Base-by-base conservation (phyloP, 37 sponge, comb jelly and placozoan species). In the Lycopodina hypogea region DNA sequence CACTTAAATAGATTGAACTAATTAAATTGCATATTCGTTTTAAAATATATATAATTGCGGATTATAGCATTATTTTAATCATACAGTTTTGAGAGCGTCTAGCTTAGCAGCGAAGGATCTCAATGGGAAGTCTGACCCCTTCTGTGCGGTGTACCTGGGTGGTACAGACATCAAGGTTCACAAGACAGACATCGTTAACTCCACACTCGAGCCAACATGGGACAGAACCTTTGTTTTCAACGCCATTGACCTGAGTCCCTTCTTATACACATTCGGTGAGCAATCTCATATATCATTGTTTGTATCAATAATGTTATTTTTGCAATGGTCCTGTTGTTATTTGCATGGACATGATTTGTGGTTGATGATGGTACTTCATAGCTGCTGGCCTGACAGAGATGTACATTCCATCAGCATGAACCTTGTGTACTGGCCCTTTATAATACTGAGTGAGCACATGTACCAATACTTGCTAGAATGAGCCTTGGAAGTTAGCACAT, bases 141-240 rank as follows among this genome's bases (percentile, higher is more conserved):
- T 90, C 88, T 94, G 95, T 50, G 33, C 69, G 15, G 45, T 94
- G 42, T 33, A 65, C 45, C 59, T 94, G 30, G 78, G 78, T 21
- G n/a, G 32, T 0, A 64, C 58, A 17, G 68, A 74, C 28, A 56
- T 66, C 51, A 58, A 52, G 53, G 35, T 64, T 22, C 62, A 55
- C 37, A 81, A 69, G 78, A 94, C 95, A 60, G 80, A 83, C 51
- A 62, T 78, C 30, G 41, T 36, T 28, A 36, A 14, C 3, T 63
- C 72, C 2, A 94, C 91, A 1, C 80, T 90, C 41, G 57, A 90
- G 1, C 95, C 95, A 35, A 76, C 67, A 28, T 94, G 95, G 95
- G 77, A 79, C 26, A 71, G 90, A 45, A 55, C 71, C 32, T 81
- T 90, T 57, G 28, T 52, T 37, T 84, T 87, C 36, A 14, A 42